Evolutionary conservation across 2,888 invertebrate genomes (phyloP).

Genomic region (Drosophila mayaguana): DNA sequence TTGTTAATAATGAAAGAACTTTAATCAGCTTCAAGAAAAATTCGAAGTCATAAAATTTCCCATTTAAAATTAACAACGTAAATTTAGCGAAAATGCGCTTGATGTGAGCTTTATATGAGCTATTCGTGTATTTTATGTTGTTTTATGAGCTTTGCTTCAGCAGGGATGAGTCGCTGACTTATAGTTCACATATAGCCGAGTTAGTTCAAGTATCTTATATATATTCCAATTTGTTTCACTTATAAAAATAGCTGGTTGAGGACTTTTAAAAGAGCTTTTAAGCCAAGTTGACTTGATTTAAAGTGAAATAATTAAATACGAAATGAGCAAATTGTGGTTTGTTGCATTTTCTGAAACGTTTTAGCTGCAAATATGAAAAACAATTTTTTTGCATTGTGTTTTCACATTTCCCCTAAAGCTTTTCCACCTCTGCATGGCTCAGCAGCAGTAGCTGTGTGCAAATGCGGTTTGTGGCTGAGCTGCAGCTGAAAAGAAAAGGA

Average conservation of each 20-base stretch:
- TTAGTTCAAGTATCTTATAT: background rate
- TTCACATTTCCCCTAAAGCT: background rate
- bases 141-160: background rate
- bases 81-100: too few relatives aligned
- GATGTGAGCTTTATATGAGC: too few relatives aligned
- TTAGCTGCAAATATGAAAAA: slow-evolving; percentile 1
- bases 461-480: background rate
- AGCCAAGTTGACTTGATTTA: background rate
- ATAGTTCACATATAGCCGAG: background rate
- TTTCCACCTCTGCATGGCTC: background rate
- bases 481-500: background rate
- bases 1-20: background rate
- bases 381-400: background rate
- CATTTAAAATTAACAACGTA: background rate
- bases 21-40: background rate
- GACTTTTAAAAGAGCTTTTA: background rate
- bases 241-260: too few relatives aligned
- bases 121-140: background rate
- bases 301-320: background rate
- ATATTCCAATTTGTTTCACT: background rate
- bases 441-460: background rate
- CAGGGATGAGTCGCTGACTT: background rate
- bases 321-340: background rate
- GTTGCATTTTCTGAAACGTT: background rate
- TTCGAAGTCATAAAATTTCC: too few relatives aligned